phyloP scores from a whole-genome alignment of 2,888 invertebrate genomes.

The Macrosiphum euphorbiae region DNA sequence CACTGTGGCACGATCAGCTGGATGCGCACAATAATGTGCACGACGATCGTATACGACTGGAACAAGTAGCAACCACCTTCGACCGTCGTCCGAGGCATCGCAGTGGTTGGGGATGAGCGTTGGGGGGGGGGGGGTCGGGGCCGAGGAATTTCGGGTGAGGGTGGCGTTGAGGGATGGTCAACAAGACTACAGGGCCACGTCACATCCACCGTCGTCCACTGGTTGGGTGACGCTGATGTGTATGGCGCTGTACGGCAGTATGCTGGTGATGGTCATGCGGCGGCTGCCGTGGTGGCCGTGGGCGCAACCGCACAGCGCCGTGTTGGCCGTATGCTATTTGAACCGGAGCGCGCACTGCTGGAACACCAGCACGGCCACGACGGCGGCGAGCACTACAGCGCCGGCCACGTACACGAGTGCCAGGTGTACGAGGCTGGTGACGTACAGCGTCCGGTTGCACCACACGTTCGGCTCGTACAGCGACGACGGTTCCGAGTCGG shows the following conservation, averaged over 20 bases:
- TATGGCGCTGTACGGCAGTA: conserved; percentile 54
- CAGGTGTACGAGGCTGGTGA: conserved; percentile 82
- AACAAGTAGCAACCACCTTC: background rate
- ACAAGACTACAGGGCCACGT: conserved; percentile 46
- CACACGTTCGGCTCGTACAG: conserved; percentile 83
- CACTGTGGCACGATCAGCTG: background rate
- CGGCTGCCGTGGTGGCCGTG: conserved; percentile 27
- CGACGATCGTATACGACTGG: background rate
- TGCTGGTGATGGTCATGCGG: conserved; percentile 53
- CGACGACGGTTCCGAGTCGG: conserved; percentile 78
- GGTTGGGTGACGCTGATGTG: conserved; percentile 55
- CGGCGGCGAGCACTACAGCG: conserved; percentile 74
- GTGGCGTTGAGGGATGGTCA: too few relatives aligned
- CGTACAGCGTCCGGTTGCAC: conserved; percentile 84
- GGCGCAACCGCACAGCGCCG: conserved; percentile 29
- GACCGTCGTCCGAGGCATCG: background rate
- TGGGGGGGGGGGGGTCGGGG: background rate
- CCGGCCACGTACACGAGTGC: conserved; percentile 78
- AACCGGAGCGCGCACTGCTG: conserved; percentile 51
- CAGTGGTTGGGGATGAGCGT: background rate
- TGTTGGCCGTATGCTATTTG: conserved; percentile 56
- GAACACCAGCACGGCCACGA: conserved; percentile 72
- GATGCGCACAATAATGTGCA: background rate
- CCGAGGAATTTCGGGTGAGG: background rate
- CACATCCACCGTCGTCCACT: background rate